A percentile compares a stretch with the other conserved stretches of the same genome.
Evolutionary conservation across 2,797 vertebrate species (phyloP).

Genomic region (Phataginus tetradactyla): DNA sequence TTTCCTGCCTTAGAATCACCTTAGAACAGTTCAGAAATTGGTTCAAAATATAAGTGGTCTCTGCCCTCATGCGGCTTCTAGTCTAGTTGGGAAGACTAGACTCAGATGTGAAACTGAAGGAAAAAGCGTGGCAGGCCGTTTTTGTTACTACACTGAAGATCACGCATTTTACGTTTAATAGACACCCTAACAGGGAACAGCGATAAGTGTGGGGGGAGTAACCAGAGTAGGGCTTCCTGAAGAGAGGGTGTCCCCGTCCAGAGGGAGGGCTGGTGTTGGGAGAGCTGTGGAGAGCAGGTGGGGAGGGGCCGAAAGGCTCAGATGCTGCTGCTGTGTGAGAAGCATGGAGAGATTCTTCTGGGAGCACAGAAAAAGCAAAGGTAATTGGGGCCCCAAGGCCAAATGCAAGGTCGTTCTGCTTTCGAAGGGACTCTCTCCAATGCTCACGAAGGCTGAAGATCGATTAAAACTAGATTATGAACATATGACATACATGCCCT

Average conservation of each 20-base stretch:
- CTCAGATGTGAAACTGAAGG: not conserved
- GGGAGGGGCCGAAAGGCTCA: not conserved
- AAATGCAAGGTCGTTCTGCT: not conserved
- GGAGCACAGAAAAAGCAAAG: not conserved
- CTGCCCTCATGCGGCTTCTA: not conserved
- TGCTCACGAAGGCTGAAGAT: not conserved
- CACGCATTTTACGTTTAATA: not conserved
- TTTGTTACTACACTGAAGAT: not conserved
- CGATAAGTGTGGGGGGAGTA: not conserved
- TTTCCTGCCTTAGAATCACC: not conserved
- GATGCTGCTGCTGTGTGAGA: too few species aligned
- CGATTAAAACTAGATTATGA: not conserved
- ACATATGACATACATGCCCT: not conserved
- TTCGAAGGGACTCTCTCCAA: not conserved
- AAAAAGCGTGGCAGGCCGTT: not conserved
- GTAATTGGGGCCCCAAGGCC: not conserved
- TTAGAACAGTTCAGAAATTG: not conserved
- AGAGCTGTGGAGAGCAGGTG: not conserved
- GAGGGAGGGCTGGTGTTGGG: not conserved
- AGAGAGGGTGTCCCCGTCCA: not conserved
- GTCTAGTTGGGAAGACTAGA: not conserved
- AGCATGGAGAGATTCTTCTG: too few species aligned
- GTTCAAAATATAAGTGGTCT: not conserved
- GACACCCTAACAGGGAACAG: not conserved
- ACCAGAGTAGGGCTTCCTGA: not conserved